A percentile compares a stretch with the other conserved stretches of the same genome.
These are phyloP conservation scores for Nomada lathburiana DNA, from an alignment of 2,888 invertebrate species.

Conservation along the genomic window DNA sequence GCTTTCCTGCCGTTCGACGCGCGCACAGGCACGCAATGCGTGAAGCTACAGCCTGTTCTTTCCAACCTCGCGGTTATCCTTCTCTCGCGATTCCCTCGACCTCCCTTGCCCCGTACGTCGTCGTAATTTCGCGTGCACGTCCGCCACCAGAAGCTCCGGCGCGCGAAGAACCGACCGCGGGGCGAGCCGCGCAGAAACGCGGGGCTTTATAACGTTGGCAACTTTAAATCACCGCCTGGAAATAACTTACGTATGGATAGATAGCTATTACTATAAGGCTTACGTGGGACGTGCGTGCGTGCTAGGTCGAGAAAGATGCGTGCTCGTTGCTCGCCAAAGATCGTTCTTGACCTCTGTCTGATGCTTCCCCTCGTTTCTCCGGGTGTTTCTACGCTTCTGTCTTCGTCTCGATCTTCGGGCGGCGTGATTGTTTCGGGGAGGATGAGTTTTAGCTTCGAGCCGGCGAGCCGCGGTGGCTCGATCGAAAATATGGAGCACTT, in stretches of 20 bases:
- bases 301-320: conserved; percentile 40
- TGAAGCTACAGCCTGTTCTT: conserved; percentile 43
- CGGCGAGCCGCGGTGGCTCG: neutral
- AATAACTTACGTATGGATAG: conserved; percentile 73
- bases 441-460: neutral
- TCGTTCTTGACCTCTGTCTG: conserved; percentile 53
- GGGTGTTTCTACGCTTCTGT: conserved; percentile 14
- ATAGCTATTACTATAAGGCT: conserved; percentile 71
- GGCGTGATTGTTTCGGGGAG: conserved; percentile 6
- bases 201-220: conserved; percentile 70
- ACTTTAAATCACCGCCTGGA: conserved; percentile 74
- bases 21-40: conserved; percentile 59
- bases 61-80: conserved; percentile 54
- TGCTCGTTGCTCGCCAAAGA: conserved; percentile 10
- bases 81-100: conserved; percentile 22
- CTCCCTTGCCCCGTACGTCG: conserved; percentile 24
- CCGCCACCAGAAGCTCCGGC: conserved; percentile 48
- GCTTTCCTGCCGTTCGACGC: conserved; percentile 56
- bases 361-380: conserved; percentile 42
- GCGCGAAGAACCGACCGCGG: conserved; percentile 23
- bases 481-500: neutral
- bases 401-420: conserved; percentile 34
- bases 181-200: conserved; percentile 22
- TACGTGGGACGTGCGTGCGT: conserved; percentile 64
- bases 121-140: conserved; percentile 56